Percentiles rank a stretch among this genome's conserved stretches.
Conservation (phyloP, 2,888 invertebrate species). For the Drosophila macrospina region DNA sequence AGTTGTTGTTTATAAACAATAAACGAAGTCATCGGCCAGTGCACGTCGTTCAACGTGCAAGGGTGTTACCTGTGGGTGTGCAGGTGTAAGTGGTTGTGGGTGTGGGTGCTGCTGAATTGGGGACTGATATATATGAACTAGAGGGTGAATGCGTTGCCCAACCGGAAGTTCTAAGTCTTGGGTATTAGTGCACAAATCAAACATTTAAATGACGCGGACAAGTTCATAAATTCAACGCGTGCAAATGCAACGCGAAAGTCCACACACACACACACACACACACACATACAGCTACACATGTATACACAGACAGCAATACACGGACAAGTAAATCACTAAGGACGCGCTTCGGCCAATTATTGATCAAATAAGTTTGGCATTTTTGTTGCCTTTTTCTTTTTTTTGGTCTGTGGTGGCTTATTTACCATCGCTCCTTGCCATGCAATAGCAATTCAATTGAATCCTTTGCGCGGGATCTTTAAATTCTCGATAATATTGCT, state of each 20-base stretch:
- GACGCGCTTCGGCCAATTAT: conserved; percentile 70
- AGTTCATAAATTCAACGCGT: conserved; percentile 73
- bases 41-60: conserved; percentile 32
- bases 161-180: conserved; percentile 51
- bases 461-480: conserved; percentile 24
- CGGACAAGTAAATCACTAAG: conserved; percentile 59
- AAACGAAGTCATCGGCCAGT: conserved; percentile 64
- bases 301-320: conserved; percentile 19
- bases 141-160: conserved; percentile 50
- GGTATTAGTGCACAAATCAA: conserved; percentile 73
- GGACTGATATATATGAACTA: not conserved
- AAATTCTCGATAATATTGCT: conserved; percentile 1
- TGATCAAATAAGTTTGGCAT: conserved; percentile 76
- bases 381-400: conserved; percentile 33
- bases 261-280: conserved; percentile 22
- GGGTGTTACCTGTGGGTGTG: conserved; percentile 9
- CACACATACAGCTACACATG: conserved; percentile 17
- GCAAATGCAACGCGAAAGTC: conserved; percentile 65
- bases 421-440: conserved; percentile 17
- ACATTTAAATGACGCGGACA: conserved; percentile 47
- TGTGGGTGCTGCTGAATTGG: not conserved
- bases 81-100: not conserved
- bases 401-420: conserved; percentile 2
- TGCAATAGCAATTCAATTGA: conserved; percentile 26
- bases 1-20: conserved; percentile 81